Evolutionary conservation across 1,140 invertebrate genomes (phyloP).

Genomic region (Drosophila pruinosa): DNA sequence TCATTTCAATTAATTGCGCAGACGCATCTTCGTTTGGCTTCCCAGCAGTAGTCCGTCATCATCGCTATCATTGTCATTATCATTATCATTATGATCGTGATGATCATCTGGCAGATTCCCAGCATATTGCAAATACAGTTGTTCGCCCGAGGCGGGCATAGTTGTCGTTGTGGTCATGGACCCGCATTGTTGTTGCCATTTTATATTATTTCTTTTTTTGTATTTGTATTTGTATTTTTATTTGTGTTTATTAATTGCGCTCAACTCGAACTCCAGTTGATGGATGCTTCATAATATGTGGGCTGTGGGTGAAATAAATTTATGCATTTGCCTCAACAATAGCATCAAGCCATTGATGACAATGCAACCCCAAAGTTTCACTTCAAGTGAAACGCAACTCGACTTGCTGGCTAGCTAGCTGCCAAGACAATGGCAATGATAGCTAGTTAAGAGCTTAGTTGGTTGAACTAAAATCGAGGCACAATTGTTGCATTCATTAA

Average conservation of each 20-base stretch:
- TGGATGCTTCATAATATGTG: constrained; percentile 63
- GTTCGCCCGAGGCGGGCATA: constrained; percentile 35
- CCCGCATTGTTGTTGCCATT: constrained; percentile 76
- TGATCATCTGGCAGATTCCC: constrained; percentile 50
- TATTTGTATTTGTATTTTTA: no score
- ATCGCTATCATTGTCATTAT: not conserved
- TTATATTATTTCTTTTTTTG: no score
- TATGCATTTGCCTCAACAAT: constrained; percentile 41
- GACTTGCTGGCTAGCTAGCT: not conserved
- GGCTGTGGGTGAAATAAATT: constrained; percentile 76
- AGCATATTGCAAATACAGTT: constrained; percentile 59
- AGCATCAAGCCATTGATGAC: constrained; percentile 44
- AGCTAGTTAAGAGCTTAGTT: no score
- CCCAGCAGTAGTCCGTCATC: not conserved
- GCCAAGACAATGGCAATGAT: not conserved
- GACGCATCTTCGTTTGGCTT: constrained; percentile 46
- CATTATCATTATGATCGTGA: not conserved
- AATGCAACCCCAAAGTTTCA: constrained; percentile 73
- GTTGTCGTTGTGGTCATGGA: constrained; percentile 62
- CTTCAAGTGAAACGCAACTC: constrained; percentile 35
- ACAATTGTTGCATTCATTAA: no score
- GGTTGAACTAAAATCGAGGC: no score
- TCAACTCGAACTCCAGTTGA: constrained; percentile 34
- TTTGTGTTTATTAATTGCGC: not conserved
- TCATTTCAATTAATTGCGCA: constrained; percentile 51